Evolutionary conservation across 2,113 vertebrate genomes (phyloP).

Genomic region (Hippopotamus amphibius): DNA sequence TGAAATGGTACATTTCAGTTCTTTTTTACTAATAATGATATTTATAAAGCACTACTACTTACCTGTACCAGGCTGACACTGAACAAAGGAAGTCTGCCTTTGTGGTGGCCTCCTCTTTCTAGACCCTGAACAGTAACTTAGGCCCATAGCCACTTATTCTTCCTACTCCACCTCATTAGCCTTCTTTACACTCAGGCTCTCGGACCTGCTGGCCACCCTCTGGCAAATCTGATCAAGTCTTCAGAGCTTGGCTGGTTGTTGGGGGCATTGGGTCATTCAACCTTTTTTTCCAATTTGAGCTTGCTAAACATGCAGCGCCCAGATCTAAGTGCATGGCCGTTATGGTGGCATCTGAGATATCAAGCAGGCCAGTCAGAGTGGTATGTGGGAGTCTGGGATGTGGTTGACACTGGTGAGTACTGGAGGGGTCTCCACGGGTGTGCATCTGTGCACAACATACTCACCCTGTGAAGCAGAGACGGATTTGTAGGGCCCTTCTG

Average conservation of each 20-base stretch:
- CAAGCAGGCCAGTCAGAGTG: neutral
- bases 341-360: neutral
- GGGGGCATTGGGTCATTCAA: neutral
- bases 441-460: accelerated
- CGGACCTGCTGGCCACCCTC: neutral
- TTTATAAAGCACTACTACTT: neutral
- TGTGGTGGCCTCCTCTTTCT: neutral
- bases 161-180: neutral
- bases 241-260: neutral
- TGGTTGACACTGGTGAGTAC: neutral
- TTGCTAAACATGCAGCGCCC: neutral
- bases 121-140: neutral
- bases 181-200: neutral
- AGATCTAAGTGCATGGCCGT: neutral
- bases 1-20: neutral
- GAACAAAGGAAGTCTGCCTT: neutral
- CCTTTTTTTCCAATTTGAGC: neutral
- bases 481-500: neutral
- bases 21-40: neutral
- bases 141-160: neutral
- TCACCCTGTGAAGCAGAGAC: neutral
- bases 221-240: neutral
- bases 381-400: neutral
- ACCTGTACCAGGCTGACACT: neutral
- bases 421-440: accelerated